phyloP scores from a whole-genome alignment of 2,888 invertebrate species.

The Octodonta nipae region DNA sequence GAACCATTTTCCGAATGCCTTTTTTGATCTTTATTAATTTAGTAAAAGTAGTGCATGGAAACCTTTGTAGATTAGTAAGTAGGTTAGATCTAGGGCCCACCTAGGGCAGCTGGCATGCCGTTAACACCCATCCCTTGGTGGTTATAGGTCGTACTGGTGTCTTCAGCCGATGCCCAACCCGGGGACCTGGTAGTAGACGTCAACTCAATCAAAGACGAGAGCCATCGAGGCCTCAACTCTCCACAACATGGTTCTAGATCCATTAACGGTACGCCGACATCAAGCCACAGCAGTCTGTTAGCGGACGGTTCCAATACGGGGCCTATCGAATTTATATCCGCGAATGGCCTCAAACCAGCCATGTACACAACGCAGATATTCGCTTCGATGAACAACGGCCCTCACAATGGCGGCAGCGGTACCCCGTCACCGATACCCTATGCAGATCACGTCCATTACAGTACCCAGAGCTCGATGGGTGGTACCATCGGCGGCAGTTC shows the following conservation, averaged over 20 bases:
- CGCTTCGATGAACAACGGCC: constrained; percentile 42
- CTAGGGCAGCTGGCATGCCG: constrained; percentile 20
- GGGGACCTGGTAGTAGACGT: constrained; percentile 40
- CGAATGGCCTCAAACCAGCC: constrained; percentile 41
- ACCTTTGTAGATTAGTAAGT: constrained; percentile 16
- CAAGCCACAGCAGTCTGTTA: constrained; percentile 49
- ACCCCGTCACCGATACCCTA: constrained; percentile 54
- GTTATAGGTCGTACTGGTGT: constrained; percentile 39
- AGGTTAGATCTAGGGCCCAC: constrained; percentile 24
- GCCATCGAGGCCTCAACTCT: constrained; percentile 38
- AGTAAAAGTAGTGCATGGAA: constrained; percentile 17
- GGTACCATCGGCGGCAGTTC: constrained; percentile 36
- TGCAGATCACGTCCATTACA: constrained; percentile 23
- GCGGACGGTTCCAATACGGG: constrained; percentile 39
- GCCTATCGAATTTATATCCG: constrained; percentile 38
- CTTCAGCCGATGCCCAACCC: constrained; percentile 29
- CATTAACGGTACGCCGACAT: constrained; percentile 53
- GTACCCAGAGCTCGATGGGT: constrained; percentile 34
- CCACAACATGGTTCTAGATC: constrained; percentile 55
- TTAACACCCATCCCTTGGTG: constrained; percentile 18
- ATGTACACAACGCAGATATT: constrained; percentile 60
- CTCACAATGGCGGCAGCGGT: constrained; percentile 38
- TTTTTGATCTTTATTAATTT: no score
- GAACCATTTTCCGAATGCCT: neutral
- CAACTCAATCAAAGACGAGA: constrained; percentile 45